Conservation (phyloP, 2,888 invertebrate genomes). For the Drosophila incognita region DNA sequence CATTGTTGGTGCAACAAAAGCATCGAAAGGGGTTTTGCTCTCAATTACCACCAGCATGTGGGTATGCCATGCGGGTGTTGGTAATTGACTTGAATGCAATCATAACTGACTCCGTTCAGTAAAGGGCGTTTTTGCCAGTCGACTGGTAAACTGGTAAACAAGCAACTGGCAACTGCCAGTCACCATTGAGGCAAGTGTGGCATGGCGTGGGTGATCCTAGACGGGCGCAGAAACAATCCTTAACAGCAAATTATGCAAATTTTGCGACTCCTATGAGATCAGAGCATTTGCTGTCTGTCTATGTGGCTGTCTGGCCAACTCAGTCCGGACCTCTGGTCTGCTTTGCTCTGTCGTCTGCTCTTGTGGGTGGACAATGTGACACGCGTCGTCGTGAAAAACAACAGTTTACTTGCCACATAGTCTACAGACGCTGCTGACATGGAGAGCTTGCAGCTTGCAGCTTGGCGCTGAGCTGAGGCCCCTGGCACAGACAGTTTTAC, state of each 20-base stretch:
- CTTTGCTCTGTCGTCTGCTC: conserved; percentile 66
- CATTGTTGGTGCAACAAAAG: conserved; percentile 71
- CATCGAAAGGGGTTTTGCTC: conserved; percentile 29
- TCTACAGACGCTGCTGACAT: conserved; percentile 42
- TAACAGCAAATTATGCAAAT: conserved; percentile 74
- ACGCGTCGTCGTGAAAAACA: conserved; percentile 82
- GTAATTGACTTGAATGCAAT: conserved; percentile 62
- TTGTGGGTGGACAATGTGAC: conserved; percentile 81
- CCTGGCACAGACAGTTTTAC: conserved; percentile 80
- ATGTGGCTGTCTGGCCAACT: conserved; percentile 23
- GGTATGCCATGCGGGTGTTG: conserved; percentile 69
- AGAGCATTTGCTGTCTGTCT: conserved; percentile 44
- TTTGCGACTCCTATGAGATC: conserved; percentile 58
- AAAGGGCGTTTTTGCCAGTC: conserved; percentile 56
- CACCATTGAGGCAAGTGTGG: conserved; percentile 36
- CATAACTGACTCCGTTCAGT: conserved; percentile 50
- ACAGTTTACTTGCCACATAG: conserved; percentile 76
- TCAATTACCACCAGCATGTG: conserved; percentile 46
- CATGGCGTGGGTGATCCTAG: conserved; percentile 67
- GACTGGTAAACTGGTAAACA: conserved; percentile 23
- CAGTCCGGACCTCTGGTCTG: conserved; percentile 34
- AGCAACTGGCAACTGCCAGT: conserved; percentile 46
- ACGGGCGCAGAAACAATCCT: conserved; percentile 55
- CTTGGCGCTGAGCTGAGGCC: conserved; percentile 22
- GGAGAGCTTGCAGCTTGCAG: conserved; percentile 23